Percentiles rank a stretch among this genome's conserved stretches.
phyloP scores from a whole-genome alignment of 1,140 invertebrate species.

The Wiebesia pumilae region DNA sequence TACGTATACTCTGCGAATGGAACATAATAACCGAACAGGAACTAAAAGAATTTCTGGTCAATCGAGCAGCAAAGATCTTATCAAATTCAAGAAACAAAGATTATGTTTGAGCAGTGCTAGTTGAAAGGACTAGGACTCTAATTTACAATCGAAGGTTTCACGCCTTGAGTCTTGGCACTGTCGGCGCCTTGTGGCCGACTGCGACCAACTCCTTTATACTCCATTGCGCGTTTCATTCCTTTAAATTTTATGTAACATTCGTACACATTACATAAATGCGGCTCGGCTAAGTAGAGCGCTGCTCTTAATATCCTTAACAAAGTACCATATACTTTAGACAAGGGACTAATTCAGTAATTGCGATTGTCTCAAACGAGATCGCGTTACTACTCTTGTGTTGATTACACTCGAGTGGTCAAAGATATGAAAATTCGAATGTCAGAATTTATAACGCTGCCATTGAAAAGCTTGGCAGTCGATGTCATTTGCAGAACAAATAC shows the following conservation, averaged over 20 bases:
- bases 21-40: not conserved
- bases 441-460: not conserved
- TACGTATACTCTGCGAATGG: not conserved
- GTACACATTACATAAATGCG: not conserved
- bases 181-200: not conserved
- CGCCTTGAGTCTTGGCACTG: not conserved
- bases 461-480: not conserved
- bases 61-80: not conserved
- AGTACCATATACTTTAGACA: not conserved
- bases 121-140: not conserved
- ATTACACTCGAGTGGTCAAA: too few species aligned
- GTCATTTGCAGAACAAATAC: not conserved
- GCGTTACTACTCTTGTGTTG: not conserved
- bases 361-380: not conserved
- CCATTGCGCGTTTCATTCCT: not conserved
- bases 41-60: not conserved
- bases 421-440: not conserved
- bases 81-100: not conserved
- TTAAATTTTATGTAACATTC: not conserved
- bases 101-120: not conserved
- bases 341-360: not conserved
- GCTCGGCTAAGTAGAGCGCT: not conserved
- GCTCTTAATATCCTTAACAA: not conserved
- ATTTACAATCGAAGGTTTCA: not conserved
- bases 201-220: not conserved